phyloP scores from a whole-genome alignment of 2,797 vertebrate species.

The Cetoscarus ocellatus region DNA sequence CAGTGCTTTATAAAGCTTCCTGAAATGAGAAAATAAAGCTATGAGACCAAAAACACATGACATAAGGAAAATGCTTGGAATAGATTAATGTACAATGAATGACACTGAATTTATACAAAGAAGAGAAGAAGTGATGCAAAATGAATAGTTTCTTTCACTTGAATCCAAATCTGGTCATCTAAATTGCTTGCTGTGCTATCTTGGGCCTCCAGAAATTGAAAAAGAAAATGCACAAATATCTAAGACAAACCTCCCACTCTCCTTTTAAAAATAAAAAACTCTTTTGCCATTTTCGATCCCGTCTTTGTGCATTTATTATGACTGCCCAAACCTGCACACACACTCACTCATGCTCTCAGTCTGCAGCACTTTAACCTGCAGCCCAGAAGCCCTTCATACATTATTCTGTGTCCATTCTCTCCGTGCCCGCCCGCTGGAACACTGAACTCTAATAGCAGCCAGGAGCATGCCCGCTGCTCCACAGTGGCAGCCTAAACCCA shows the following conservation, averaged over 20 bases:
- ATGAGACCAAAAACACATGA: neutral
- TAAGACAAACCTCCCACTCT: neutral
- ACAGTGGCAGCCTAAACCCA: slow-evolving; percentile 36
- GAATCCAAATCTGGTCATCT: neutral
- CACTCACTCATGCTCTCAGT: slow-evolving; percentile 24
- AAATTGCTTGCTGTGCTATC: slow-evolving; percentile 9
- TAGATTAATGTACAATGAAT: slow-evolving; percentile 13
- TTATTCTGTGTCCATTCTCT: slow-evolving; percentile 70
- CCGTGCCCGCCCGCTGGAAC: slow-evolving; percentile 54
- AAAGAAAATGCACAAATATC: slow-evolving; percentile 7
- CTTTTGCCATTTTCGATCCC: slow-evolving; percentile 34
- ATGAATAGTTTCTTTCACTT: neutral
- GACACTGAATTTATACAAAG: neutral
- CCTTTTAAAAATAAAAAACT: slow-evolving; percentile 17
- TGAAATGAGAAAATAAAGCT: neutral
- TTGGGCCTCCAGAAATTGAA: slow-evolving; percentile 7
- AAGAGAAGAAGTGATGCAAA: neutral
- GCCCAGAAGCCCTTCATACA: slow-evolving; percentile 66
- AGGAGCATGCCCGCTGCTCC: slow-evolving; percentile 27
- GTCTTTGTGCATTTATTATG: slow-evolving; percentile 35
- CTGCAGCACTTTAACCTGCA: slow-evolving; percentile 57
- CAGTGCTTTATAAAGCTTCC: neutral
- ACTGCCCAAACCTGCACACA: slow-evolving; percentile 6
- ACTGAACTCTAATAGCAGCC: slow-evolving; percentile 64
- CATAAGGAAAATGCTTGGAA: neutral